Evolutionary conservation across 2,888 invertebrate species (phyloP).

Genomic region (Phragmatobia fuliginosa): DNA sequence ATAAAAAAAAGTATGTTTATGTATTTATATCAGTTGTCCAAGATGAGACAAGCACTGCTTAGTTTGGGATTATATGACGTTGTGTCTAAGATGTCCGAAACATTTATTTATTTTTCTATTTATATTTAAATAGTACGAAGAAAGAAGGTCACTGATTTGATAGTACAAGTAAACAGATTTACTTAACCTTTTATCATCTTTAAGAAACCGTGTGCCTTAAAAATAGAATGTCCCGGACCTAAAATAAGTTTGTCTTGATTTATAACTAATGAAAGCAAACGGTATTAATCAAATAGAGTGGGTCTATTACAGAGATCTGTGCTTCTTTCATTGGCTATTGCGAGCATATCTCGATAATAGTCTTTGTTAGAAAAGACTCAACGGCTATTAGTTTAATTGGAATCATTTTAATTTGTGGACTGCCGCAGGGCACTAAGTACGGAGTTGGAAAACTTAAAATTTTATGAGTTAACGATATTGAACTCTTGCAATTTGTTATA

Average conservation of each 20-base stretch:
- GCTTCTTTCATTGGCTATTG: conserved; percentile 33
- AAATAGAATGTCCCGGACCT: neutral
- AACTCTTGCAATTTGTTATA: conserved; percentile 24
- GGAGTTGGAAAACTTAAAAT: conserved; percentile 41
- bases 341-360: conserved; percentile 53
- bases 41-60: no score
- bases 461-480: conserved; percentile 51
- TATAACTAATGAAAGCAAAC: conserved; percentile 28
- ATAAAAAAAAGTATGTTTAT: no score
- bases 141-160: no score
- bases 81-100: no score
- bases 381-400: conserved; percentile 61
- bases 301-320: conserved; percentile 37
- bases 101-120: no score
- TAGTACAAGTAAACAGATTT: no score
- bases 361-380: conserved; percentile 56
- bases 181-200: no score
- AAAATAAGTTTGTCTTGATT: conserved; percentile 7
- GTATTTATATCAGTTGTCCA: no score
- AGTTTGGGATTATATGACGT: no score
- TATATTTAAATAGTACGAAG: no score
- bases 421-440: conserved; percentile 29
- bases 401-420: conserved; percentile 51
- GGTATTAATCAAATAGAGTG: conserved; percentile 48
- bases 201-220: neutral